Evolutionary conservation across 2,888 invertebrate genomes (phyloP).

Genomic region (Campaea margaritaria): DNA sequence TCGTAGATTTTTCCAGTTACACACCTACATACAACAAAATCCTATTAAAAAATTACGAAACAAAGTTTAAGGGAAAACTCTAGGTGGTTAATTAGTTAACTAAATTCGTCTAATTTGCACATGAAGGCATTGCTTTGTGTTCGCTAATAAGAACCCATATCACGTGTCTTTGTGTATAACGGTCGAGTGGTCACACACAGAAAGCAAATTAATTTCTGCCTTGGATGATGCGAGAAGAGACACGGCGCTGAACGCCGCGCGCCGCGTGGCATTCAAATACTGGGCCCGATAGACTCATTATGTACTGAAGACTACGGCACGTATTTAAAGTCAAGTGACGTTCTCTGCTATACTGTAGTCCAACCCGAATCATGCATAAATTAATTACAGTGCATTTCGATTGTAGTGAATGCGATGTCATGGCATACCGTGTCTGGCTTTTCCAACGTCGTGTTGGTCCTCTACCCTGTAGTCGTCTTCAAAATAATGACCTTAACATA

Average conservation of each 20-base stretch:
- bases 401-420: too few relatives aligned
- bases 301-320: too few relatives aligned
- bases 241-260: background rate
- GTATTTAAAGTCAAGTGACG: too few relatives aligned
- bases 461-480: too few relatives aligned
- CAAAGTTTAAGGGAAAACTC: constrained; percentile 35
- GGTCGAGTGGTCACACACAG: constrained; percentile 55
- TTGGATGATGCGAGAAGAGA: constrained; percentile 6
- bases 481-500: too few relatives aligned
- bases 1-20: too few relatives aligned
- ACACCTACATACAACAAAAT: constrained; percentile 6
- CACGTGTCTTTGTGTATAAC: constrained; percentile 72
- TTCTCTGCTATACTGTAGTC: too few relatives aligned
- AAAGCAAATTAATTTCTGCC: constrained; percentile 73
- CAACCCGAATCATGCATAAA: too few relatives aligned
- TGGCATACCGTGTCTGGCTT: too few relatives aligned
- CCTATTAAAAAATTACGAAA: constrained; percentile 14
- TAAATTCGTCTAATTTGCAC: constrained; percentile 61
- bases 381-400: too few relatives aligned
- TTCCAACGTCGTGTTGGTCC: too few relatives aligned
- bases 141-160: constrained; percentile 72
- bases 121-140: constrained; percentile 65
- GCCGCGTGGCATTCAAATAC: background rate
- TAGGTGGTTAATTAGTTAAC: constrained; percentile 60
- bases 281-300: background rate